Base-by-base conservation (phyloP, 2,797 vertebrate genomes). In the Oreochromis mossambicus region DNA sequence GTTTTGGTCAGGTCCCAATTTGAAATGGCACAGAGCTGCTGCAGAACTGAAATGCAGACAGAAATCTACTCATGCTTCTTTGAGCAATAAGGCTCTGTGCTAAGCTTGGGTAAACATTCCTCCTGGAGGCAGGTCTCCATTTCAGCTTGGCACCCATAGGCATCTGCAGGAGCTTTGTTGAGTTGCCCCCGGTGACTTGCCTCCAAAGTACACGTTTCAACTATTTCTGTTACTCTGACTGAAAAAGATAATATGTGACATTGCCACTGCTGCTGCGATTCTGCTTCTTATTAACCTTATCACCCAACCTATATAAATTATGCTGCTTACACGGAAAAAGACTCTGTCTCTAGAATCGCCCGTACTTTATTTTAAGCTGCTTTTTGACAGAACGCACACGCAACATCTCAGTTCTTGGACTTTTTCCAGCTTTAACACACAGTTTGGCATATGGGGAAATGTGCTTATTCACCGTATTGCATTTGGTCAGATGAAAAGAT, bases 61-160 rank as follows among this genome's bases (percentile, higher is more conserved):
- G 90, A 87, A 87, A 89, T 90, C 85, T 52, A 81, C 86, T 90
- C 86, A 86, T 81, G 90, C 90, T 81, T 87, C 90, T 88, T 82
- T 81, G 80, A 91, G 90, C 88, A 89, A 83, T 91, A 90, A 92
- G 89, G 79, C 88, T 91, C 78, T 83, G 76, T 92, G 93, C 90
- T 93, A 89, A 94, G 91, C 91, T 80, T 87, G 89, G 93, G 88
- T 94, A 95, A 95, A 95, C 93, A 95, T 95, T 94, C 92, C 91
- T 92, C 81, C 90, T 91, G 80, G 91, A 93, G 90, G 84, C 92
- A 89, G 87, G 89, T 94, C 92, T 94, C 92, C 66, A 87, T 95
- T 95, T 93, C 91, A 93, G 88, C 92, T 88, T 92, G 92, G 92
- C 93, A 92, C 83, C 82, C 75, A 81, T 38, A 87, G 83, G 85